Evolutionary conservation across 2,888 invertebrate species (phyloP).

Genomic region (Timema podura): DNA sequence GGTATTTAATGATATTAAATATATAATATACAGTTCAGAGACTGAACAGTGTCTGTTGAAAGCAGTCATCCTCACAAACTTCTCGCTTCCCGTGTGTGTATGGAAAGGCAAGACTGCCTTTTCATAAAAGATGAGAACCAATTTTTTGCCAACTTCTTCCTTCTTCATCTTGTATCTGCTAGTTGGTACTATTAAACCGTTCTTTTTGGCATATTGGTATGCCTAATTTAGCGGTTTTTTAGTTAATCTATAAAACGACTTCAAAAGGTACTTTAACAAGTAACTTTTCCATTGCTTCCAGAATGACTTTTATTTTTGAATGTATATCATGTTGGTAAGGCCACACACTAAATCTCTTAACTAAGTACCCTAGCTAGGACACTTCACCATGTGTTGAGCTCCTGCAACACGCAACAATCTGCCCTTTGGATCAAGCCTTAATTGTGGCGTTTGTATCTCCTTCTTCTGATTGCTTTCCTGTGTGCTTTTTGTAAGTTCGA

Average conservation of each 20-base stretch:
- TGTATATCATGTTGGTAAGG: no score
- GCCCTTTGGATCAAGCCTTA: no score
- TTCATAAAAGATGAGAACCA: constrained; percentile 31
- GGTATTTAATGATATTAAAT: no score
- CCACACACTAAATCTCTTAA: no score
- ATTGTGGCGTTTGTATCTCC: no score
- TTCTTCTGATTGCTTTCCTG: no score
- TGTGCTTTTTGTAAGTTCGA: no score
- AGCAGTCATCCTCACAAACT: constrained; percentile 31
- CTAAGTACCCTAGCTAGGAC: no score
- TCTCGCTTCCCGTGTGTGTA: constrained; percentile 32
- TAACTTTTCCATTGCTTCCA: constrained; percentile 30
- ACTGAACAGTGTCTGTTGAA: constrained; percentile 24
- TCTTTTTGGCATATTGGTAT: constrained; percentile 30
- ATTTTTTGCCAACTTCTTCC: constrained; percentile 26
- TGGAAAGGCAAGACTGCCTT: constrained; percentile 29
- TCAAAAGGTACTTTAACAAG: constrained; percentile 29
- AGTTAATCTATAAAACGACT: constrained; percentile 29
- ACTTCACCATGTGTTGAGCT: no score
- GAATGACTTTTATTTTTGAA: constrained; percentile 22
- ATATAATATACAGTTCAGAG: no score
- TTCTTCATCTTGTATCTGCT: constrained; percentile 9
- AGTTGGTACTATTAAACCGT: constrained; percentile 28
- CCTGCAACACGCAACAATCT: no score
- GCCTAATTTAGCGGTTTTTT: constrained; percentile 28